Evolutionary conservation across 2,113 vertebrate genomes (phyloP).

Genomic region (Saguinus midas): DNA sequence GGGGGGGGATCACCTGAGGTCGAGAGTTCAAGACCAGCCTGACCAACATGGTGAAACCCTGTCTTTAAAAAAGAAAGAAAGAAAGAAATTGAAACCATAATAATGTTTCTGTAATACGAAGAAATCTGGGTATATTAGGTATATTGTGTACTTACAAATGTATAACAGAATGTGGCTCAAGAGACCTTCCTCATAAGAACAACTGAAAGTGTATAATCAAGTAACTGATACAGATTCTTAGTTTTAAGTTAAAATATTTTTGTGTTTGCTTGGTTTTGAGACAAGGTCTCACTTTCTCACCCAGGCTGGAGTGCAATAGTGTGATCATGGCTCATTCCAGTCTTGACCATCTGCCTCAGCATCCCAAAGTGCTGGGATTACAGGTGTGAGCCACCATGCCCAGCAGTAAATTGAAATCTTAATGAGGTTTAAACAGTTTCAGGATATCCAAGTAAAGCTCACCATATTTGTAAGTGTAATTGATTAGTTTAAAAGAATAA

Average conservation of each 20-base stretch:
- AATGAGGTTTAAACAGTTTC: neutral
- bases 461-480: neutral
- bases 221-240: neutral
- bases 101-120: neutral
- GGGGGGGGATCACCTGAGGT: no score
- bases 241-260: neutral
- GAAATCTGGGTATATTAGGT: neutral
- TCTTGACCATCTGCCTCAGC: no score
- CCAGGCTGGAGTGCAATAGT: no score
- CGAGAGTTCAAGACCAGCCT: no score
- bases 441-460: conserved; percentile 5
- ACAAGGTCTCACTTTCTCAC: neutral
- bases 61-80: no score
- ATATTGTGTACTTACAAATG: neutral
- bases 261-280: neutral
- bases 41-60: no score
- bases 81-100: neutral
- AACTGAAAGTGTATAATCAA: neutral
- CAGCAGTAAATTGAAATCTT: neutral
- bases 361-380: no score
- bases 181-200: neutral
- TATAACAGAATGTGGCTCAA: neutral
- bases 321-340: no score
- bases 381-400: no score
- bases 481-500: neutral